Evolutionary conservation across 2,888 invertebrate species (phyloP).

Genomic region (Melikaiella ostensackeni): DNA sequence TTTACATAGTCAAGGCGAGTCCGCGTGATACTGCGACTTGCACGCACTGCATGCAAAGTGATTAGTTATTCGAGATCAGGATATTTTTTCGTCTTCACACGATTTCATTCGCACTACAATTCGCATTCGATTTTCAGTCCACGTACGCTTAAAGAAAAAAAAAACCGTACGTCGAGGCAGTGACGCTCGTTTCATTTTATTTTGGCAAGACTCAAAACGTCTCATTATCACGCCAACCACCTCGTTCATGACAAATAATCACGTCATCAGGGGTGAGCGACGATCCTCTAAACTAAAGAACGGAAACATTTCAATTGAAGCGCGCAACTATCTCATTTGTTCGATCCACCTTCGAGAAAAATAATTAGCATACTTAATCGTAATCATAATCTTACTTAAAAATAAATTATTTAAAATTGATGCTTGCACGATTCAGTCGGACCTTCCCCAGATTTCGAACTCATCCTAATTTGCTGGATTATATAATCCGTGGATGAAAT

Average conservation of each 20-base stretch:
- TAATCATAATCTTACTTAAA: slow-evolving; percentile 29
- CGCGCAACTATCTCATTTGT: slow-evolving; percentile 30
- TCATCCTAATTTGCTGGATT: neutral
- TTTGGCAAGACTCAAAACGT: slow-evolving; percentile 56
- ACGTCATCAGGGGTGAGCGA: slow-evolving; percentile 20
- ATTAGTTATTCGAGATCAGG: slow-evolving; percentile 41
- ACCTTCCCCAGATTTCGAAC: neutral
- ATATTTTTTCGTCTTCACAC: slow-evolving; percentile 43
- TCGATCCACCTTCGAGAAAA: slow-evolving; percentile 25
- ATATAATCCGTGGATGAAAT: neutral
- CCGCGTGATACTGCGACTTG: slow-evolving; percentile 46
- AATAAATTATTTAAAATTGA: slow-evolving; percentile 35
- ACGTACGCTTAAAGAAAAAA: slow-evolving; percentile 24
- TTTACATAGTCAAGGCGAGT: slow-evolving; percentile 49
- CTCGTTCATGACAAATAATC: slow-evolving; percentile 52
- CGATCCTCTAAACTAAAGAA: slow-evolving; percentile 3
- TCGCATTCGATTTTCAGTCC: slow-evolving; percentile 27
- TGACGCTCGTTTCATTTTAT: slow-evolving; percentile 54
- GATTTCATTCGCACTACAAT: slow-evolving; percentile 18
- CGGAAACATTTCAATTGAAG: slow-evolving; percentile 1
- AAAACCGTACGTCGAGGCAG: slow-evolving; percentile 57
- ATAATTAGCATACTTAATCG: slow-evolving; percentile 5
- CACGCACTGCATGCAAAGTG: neutral
- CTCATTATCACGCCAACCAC: slow-evolving; percentile 53
- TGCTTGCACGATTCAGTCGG: slow-evolving; percentile 31